Percentiles rank a stretch among this genome's conserved stretches.
Evolutionary conservation across 2,797 vertebrate genomes (phyloP).

Genomic region (Urophycis tenuis): DNA sequence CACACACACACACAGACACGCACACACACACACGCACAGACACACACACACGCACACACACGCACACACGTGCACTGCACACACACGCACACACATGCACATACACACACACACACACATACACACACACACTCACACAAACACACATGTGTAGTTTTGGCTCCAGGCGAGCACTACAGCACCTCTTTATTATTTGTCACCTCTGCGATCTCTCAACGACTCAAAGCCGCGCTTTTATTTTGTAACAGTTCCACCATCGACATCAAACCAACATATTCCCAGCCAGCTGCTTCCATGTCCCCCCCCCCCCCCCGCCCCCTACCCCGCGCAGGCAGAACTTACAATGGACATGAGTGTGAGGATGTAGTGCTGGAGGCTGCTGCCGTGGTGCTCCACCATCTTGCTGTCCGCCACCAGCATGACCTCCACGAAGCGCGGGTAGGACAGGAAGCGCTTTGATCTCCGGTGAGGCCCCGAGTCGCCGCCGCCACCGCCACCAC

Average conservation of each 20-base stretch:
- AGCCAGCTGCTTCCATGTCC: neutral
- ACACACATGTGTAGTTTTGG: neutral
- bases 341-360: slow-evolving; percentile 98
- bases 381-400: slow-evolving; percentile 95
- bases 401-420: slow-evolving; percentile 97
- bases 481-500: slow-evolving; percentile 59
- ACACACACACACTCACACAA: neutral
- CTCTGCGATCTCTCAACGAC: no score
- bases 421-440: slow-evolving; percentile 96
- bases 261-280: neutral
- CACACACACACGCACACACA: no score
- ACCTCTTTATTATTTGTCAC: no score
- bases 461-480: slow-evolving; percentile 80
- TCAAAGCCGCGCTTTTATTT: neutral
- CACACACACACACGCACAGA: no score
- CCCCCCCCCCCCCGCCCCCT: no score
- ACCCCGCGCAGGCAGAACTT: slow-evolving; percentile 77
- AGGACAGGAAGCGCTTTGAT: slow-evolving; percentile 94
- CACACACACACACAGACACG: neutral
- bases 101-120: no score
- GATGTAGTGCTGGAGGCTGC: slow-evolving; percentile 95
- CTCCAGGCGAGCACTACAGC: neutral
- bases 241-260: neutral
- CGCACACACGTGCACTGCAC: no score
- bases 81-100: no score